Evolutionary conservation across 2,113 vertebrate genomes (phyloP), one percentile per base, ranked within the genome.

Genomic region (Lonchura striata): DNA sequence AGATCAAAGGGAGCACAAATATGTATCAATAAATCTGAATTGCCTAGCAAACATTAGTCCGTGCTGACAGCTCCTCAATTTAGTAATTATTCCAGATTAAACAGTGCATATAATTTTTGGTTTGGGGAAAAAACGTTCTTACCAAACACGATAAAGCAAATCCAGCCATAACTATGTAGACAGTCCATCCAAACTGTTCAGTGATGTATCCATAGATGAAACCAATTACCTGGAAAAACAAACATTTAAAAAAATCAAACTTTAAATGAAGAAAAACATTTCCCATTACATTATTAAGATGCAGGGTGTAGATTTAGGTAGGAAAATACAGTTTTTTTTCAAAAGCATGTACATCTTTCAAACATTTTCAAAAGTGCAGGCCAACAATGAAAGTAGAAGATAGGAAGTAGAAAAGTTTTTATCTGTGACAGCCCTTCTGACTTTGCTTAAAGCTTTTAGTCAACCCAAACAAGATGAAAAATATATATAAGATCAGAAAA

Each of bases 101-200:
- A 56, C 2, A 68, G 5, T 35, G 15, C 31, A 49, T 15, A 2
- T 37, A 31, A 37, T 37, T 85, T 85, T 37, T 54, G 10, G 11
- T 57, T 49, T 65, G 22, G 39, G 49, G 13, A 4, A 57, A 39
- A 57, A 71, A 20, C 7, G 13, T 14, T 95, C 98, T 98, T 98
- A 99, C 99, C 99, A 99, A 97, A 97, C 99, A 99, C 0, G 99
- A 99, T 66, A 99, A 88, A 39, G 98, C 98, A 97, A 99, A 99
- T 93, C 99, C 99, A 74, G 96, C 99, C 97, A 99, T 97, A 41
- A 99, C 98, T 79, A 99, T 99, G 90, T 99, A 99, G 52, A 99
- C 99, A 8, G 99, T 99, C 99, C 99, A 99, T 18, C 98, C 99
- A 92, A 99, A 99, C 97, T 99, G 99, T 95, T 99, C 99, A 86